Percentiles rank a stretch among this genome's conserved stretches.
Evolutionary conservation across 1,140 invertebrate genomes (phyloP).

Genomic region (Nomia melanderi): DNA sequence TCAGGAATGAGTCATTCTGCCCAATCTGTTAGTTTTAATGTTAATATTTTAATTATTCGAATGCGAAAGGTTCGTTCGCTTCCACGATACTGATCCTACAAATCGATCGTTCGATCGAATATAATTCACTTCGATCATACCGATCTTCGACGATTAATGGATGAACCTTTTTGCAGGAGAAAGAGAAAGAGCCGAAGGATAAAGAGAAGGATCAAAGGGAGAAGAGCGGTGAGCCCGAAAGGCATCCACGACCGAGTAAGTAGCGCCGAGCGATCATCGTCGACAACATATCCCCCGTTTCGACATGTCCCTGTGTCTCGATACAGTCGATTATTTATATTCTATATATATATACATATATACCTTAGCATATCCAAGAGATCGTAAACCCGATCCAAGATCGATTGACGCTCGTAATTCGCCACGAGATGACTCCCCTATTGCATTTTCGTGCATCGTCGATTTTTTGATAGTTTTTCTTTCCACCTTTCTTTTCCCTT

Average conservation of each 20-base stretch:
- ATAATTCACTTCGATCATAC: no score
- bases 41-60: no score
- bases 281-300: conserved; percentile 1
- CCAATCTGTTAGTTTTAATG: no score
- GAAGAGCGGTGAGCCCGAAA: conserved; percentile 73
- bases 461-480: conserved; percentile 34
- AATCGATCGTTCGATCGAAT: no score
- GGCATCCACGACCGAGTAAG: conserved; percentile 80
- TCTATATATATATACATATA: no score
- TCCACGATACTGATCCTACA: no score
- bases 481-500: not conserved
- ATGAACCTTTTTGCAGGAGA: conserved; percentile 69
- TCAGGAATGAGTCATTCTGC: no score
- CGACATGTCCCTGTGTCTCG: conserved; percentile 30
- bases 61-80: no score
- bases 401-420: conserved; percentile 58
- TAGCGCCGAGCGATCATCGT: conserved; percentile 55
- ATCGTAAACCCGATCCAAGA: conserved; percentile 29
- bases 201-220: conserved; percentile 76
- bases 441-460: conserved; percentile 71
- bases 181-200: conserved; percentile 74
- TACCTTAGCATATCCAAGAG: conserved; percentile 35
- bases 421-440: conserved; percentile 40
- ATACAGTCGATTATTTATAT: conserved; percentile 18
- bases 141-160: no score